phyloP scores from a whole-genome alignment of 2,888 invertebrate species.

The Lymantria dispar region DNA sequence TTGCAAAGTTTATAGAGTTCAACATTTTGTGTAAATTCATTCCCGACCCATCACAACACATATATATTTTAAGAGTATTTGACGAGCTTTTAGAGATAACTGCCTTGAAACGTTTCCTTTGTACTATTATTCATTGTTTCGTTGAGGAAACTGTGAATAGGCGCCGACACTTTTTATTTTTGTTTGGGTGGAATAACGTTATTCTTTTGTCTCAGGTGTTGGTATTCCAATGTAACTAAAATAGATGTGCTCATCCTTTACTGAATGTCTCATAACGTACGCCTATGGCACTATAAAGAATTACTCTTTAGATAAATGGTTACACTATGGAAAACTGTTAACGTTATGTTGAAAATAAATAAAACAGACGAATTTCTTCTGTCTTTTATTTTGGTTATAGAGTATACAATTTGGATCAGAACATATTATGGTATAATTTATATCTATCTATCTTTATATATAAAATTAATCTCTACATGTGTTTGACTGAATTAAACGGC shows the following conservation, averaged over 20 bases:
- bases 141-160: slow-evolving; percentile 47
- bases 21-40: slow-evolving; percentile 24
- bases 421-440: no score
- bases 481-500: no score
- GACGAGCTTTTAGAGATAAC: slow-evolving; percentile 73
- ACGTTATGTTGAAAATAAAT: no score
- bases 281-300: slow-evolving; percentile 22
- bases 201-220: slow-evolving; percentile 45
- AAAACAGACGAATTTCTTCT: no score
- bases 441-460: no score
- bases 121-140: slow-evolving; percentile 72
- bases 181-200: slow-evolving; percentile 43
- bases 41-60: slow-evolving; percentile 39
- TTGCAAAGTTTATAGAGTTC: slow-evolving; percentile 26
- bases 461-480: no score
- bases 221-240: slow-evolving; percentile 21
- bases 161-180: slow-evolving; percentile 50
- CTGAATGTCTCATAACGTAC: slow-evolving; percentile 22
- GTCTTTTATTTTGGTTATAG: no score
- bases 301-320: slow-evolving; percentile 26
- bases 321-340: slow-evolving; percentile 14
- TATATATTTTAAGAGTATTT: slow-evolving; percentile 66
- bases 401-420: no score
- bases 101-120: slow-evolving; percentile 69
- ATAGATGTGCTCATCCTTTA: slow-evolving; percentile 21